Conservation (phyloP, 2,113 vertebrate genomes). For the Uria lomvia region DNA sequence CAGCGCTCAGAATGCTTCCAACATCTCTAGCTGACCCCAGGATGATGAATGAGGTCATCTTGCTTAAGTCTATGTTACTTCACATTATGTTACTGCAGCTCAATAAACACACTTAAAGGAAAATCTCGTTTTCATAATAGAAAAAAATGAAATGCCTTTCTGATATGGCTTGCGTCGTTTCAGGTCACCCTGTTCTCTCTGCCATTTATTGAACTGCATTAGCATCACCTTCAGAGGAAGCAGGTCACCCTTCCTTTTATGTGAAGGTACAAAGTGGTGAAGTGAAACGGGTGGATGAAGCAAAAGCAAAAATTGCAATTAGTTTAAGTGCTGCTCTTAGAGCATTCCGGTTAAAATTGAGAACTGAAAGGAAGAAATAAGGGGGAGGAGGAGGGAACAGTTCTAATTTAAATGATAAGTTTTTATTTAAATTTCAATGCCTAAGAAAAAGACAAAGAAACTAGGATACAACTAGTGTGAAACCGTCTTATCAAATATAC, state of each 20-base stretch:
- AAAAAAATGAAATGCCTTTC: constrained; percentile 53
- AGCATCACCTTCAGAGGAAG: constrained; percentile 44
- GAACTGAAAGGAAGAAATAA: background rate
- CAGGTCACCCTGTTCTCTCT: constrained; percentile 11
- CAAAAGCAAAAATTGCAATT: constrained; percentile 46
- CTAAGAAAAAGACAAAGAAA: background rate
- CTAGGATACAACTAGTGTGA: background rate
- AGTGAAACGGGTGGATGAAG: background rate
- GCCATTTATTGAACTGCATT: constrained; percentile 47
- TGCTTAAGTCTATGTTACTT: constrained; percentile 31
- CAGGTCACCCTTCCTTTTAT: constrained; percentile 36
- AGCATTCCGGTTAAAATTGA: constrained; percentile 10
- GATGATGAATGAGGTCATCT: constrained; percentile 45
- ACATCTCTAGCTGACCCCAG: background rate
- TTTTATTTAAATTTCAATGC: background rate
- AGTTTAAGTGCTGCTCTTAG: constrained; percentile 27
- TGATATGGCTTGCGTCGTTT: constrained; percentile 10
- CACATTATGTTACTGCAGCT: constrained; percentile 32
- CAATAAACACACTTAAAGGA: constrained; percentile 31
- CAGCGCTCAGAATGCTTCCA: background rate
- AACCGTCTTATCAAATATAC: background rate
- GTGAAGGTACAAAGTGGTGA: background rate
- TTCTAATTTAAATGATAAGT: background rate
- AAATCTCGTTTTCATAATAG: constrained; percentile 44
- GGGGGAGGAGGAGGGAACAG: background rate